Evolutionary conservation across 2,888 invertebrate genomes (phyloP).

Genomic region (Dryadula phaetusa): DNA sequence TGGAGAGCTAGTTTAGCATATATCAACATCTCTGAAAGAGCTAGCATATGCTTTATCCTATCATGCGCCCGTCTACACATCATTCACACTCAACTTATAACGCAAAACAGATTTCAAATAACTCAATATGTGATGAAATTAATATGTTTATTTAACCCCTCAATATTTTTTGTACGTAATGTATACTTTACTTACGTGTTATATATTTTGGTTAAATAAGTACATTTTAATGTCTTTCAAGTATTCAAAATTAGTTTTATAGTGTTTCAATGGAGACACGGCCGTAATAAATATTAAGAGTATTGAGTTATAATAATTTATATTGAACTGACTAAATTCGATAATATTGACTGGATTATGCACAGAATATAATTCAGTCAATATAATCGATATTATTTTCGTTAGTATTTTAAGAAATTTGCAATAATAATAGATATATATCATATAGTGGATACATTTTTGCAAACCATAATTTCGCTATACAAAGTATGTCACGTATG

Average conservation of each 20-base stretch:
- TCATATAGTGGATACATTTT: constrained; percentile 20
- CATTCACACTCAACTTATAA: constrained; percentile 38
- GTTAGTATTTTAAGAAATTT: too few relatives aligned
- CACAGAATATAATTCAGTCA: too few relatives aligned
- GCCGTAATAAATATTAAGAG: constrained; percentile 52
- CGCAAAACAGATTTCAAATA: constrained; percentile 36
- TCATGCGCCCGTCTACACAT: constrained; percentile 39
- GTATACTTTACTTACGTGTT: not conserved
- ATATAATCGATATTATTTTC: too few relatives aligned
- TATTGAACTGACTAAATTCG: constrained; percentile 23
- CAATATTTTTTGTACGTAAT: not conserved
- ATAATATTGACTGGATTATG: too few relatives aligned
- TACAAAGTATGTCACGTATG: constrained; percentile 31
- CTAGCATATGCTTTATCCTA: constrained; percentile 31
- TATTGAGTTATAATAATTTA: constrained; percentile 67
- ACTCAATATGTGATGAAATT: constrained; percentile 54
- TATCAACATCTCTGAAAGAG: constrained; percentile 37
- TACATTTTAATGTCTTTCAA: constrained; percentile 16
- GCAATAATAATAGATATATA: too few relatives aligned
- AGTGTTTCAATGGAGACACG: constrained; percentile 51
- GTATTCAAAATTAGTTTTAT: constrained; percentile 38
- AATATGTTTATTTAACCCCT: constrained; percentile 44
- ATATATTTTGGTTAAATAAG: not conserved
- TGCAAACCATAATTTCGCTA: constrained; percentile 31
- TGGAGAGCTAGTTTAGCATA: constrained; percentile 32